Percentiles rank a stretch among this genome's conserved stretches.
Conservation (phyloP, 2,797 vertebrate species). For the Lagodon rhomboides region DNA sequence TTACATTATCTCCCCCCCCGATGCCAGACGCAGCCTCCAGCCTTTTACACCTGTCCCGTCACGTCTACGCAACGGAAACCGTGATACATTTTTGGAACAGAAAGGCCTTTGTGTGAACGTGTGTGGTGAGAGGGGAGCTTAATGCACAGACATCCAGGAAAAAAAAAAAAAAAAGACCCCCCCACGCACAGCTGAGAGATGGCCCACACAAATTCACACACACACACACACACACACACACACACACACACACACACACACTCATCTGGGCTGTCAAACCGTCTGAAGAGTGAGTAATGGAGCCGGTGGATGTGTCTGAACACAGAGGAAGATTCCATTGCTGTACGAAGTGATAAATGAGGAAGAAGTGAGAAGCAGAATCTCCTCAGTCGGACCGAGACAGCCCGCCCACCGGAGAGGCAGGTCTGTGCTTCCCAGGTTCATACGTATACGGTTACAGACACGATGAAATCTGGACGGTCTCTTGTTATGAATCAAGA, state of each 20-base stretch:
- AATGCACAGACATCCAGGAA: slow-evolving; percentile 54
- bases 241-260: slow-evolving; percentile 48
- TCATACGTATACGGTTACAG: slow-evolving; percentile 14
- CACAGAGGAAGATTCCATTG: slow-evolving; percentile 71
- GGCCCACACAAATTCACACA: slow-evolving; percentile 66
- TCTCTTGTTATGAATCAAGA: background rate
- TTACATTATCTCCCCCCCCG: slow-evolving; percentile 72
- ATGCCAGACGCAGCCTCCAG: slow-evolving; percentile 66
- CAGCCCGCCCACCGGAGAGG: slow-evolving; percentile 14
- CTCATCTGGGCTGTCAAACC: slow-evolving; percentile 61
- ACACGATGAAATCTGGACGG: background rate
- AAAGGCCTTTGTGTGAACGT: slow-evolving; percentile 68
- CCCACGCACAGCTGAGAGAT: slow-evolving; percentile 55
- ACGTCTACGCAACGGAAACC: slow-evolving; percentile 70
- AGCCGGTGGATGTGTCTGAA: slow-evolving; percentile 76
- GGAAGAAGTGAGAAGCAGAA: slow-evolving; percentile 54
- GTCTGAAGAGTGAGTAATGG: slow-evolving; percentile 77
- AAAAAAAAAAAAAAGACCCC: slow-evolving; percentile 40
- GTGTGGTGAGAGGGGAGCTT: slow-evolving; percentile 40
- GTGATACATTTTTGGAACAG: slow-evolving; percentile 80
- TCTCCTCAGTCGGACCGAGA: slow-evolving; percentile 54
- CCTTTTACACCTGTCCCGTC: slow-evolving; percentile 84
- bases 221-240: slow-evolving; percentile 46
- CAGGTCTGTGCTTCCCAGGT: slow-evolving; percentile 34
- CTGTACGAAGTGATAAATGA: slow-evolving; percentile 77